These are phyloP conservation scores for Strigamia maritima DNA, from an alignment of 2,888 invertebrate species.

Conservation along the genomic window DNA sequence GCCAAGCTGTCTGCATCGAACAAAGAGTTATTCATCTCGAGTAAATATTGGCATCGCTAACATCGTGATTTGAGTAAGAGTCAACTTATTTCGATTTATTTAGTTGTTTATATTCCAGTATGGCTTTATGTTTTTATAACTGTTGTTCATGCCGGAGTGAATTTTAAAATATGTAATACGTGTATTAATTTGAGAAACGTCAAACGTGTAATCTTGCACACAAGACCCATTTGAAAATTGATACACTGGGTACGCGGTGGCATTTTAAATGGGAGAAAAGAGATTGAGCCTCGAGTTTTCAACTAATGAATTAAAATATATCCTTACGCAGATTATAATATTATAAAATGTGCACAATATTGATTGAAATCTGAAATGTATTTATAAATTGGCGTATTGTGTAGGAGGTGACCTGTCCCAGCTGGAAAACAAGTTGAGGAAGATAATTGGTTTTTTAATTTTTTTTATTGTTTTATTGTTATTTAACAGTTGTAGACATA, in stretches of 20 bases:
- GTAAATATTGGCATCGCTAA: constrained; percentile 18
- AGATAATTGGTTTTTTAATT: neutral
- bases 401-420: neutral
- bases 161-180: neutral
- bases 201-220: neutral
- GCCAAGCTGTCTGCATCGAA: constrained; percentile 21
- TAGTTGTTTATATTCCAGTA: neutral
- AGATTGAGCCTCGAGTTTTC: no score
- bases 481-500: no score
- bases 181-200: neutral
- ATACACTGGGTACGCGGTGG: no score
- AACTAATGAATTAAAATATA: no score
- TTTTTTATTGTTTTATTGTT: no score
- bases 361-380: no score
- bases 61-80: constrained; percentile 29
- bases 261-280: no score
- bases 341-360: no score
- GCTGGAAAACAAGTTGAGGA: neutral
- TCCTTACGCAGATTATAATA: no score
- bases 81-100: neutral
- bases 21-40: constrained; percentile 24
- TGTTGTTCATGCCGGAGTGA: neutral
- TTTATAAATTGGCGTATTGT: neutral
- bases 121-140: neutral
- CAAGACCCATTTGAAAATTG: no score